These are phyloP conservation scores for Astatotilapia flaviijosephi DNA, from an alignment of 2,113 vertebrate genomes.

Conservation along the genomic window DNA sequence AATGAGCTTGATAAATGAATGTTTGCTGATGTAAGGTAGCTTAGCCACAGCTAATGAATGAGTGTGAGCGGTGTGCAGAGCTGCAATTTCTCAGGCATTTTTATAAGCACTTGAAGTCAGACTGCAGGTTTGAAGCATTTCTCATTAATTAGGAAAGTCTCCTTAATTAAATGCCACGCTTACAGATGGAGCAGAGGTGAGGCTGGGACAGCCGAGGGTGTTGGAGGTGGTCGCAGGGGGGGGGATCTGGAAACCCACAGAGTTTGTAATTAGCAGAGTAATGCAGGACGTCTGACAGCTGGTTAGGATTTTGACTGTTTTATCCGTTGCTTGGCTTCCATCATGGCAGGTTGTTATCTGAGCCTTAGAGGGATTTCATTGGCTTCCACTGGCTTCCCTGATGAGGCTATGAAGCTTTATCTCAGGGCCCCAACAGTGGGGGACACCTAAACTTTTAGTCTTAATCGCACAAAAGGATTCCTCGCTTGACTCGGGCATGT, in stretches of 20 bases:
- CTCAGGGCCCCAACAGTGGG: constrained; percentile 16
- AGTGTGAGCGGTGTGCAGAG: not conserved
- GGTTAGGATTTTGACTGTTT: constrained; percentile 53
- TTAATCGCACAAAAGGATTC: constrained; percentile 57
- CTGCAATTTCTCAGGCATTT: constrained; percentile 49
- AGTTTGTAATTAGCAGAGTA: constrained; percentile 69
- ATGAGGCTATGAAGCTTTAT: constrained; percentile 2
- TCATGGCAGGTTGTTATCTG: constrained; percentile 50
- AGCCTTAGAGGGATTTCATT: constrained; percentile 19
- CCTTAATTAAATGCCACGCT: constrained; percentile 47
- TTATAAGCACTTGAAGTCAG: constrained; percentile 42
- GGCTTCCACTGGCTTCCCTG: constrained; percentile 17
- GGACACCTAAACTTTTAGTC: constrained; percentile 46
- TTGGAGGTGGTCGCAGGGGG: not conserved
- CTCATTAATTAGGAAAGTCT: constrained; percentile 60
- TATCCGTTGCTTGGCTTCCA: constrained; percentile 28
- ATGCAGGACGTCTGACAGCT: constrained; percentile 54
- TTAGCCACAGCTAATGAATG: constrained; percentile 35
- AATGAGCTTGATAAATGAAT: constrained; percentile 3
- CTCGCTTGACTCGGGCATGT: constrained; percentile 38
- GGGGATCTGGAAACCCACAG: constrained; percentile 20
- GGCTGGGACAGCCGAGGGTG: constrained; percentile 5
- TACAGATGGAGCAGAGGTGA: constrained; percentile 56
- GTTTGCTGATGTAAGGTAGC: constrained; percentile 9
- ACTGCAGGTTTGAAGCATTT: constrained; percentile 44